Conservation (phyloP, 1,140 invertebrate species). For the Drosophila paulistorum region DNA sequence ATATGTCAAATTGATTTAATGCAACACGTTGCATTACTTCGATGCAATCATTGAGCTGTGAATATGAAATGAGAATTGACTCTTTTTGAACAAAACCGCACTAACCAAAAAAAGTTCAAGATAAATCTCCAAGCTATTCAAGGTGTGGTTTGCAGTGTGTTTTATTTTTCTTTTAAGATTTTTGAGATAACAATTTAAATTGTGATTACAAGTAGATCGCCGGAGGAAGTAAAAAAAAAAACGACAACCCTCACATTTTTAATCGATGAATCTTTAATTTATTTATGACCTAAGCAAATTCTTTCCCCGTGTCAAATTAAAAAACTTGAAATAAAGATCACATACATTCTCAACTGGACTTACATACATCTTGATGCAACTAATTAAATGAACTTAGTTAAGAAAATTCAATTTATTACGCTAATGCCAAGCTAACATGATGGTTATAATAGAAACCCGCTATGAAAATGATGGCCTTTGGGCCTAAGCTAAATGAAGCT, state of each 20-base stretch:
- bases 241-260: no score
- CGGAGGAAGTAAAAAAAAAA: no score
- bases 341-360: background rate
- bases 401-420: slow-evolving; percentile 2
- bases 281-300: background rate
- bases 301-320: no score
- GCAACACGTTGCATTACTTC: slow-evolving; percentile 42
- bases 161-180: background rate
- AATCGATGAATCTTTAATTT: no score
- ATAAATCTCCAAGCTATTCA: background rate
- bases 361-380: background rate
- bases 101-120: slow-evolving; percentile 41
- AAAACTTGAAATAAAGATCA: background rate
- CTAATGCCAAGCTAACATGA: slow-evolving; percentile 6
- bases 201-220: background rate
- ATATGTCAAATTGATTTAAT: slow-evolving; percentile 76
- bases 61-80: slow-evolving; percentile 48
- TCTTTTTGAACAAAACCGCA: slow-evolving; percentile 65
- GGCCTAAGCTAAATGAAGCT: background rate
- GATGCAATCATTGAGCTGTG: slow-evolving; percentile 64
- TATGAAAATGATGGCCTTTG: slow-evolving; percentile 6
- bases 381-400: background rate
- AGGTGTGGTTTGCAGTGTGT: slow-evolving; percentile 6
- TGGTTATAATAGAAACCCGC: background rate
- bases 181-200: background rate